These are phyloP conservation scores for Pedionomus torquatus DNA, from an alignment of 2,113 vertebrate genomes.

Conservation along the genomic window DNA sequence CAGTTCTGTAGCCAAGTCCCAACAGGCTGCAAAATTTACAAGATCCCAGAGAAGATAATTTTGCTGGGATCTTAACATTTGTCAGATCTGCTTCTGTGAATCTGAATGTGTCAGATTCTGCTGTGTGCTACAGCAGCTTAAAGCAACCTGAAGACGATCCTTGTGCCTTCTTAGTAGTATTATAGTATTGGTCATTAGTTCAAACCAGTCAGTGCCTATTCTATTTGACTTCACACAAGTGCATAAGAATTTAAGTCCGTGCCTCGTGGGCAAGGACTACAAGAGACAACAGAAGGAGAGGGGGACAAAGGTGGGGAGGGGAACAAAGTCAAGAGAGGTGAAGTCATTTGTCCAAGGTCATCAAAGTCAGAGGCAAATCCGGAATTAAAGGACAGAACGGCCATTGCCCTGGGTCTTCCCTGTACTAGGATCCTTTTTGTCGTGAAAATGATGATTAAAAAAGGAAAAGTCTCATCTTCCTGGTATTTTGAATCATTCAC, in stretches of 20 bases:
- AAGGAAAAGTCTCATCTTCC: background rate
- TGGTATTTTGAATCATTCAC: background rate
- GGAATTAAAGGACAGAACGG: background rate
- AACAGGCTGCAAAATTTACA: background rate
- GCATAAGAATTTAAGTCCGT: background rate
- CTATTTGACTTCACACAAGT: background rate
- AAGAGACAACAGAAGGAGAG: background rate
- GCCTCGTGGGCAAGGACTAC: background rate
- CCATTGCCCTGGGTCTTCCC: background rate
- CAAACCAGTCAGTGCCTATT: background rate
- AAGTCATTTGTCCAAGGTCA: background rate
- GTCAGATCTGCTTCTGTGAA: background rate
- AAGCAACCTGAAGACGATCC: background rate
- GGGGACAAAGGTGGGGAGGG: background rate
- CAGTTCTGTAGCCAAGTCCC: background rate
- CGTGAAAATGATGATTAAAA: background rate
- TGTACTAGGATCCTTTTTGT: background rate
- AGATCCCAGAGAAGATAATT: background rate
- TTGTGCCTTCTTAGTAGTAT: background rate
- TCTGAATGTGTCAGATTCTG: too few species aligned
- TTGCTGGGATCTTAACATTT: background rate
- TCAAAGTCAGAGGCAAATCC: background rate
- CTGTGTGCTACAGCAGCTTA: background rate
- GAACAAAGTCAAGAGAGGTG: background rate
- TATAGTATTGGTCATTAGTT: background rate